phyloP scores from a whole-genome alignment of 1,140 invertebrate genomes.

The Galleria mellonella region DNA sequence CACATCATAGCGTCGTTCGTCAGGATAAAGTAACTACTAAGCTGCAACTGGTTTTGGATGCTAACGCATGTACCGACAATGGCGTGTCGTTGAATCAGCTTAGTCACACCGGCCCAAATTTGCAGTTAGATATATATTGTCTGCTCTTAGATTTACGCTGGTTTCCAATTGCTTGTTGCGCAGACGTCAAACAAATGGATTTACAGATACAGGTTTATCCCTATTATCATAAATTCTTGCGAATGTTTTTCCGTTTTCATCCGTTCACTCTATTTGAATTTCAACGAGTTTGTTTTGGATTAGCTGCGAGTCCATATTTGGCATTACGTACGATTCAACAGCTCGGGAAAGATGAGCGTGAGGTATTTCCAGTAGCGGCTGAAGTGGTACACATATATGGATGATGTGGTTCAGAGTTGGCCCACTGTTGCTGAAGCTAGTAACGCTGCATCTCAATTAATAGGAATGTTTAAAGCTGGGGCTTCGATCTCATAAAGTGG shows the following conservation, averaged over 20 bases:
- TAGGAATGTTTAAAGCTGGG: conserved; percentile 2
- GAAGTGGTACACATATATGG: conserved; percentile 2
- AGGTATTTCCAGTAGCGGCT: too few species aligned
- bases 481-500: conserved; percentile 11
- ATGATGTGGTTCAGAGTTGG: conserved; percentile 5
- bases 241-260: conserved; percentile 32
- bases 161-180: conserved; percentile 18
- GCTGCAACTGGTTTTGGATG: not conserved
- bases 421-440: not conserved
- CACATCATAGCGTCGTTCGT: too few species aligned
- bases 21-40: too few species aligned
- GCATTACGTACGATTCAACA: conserved; percentile 30
- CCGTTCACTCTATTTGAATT: conserved; percentile 20
- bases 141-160: conserved; percentile 21
- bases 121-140: conserved; percentile 5
- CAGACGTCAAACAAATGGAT: conserved; percentile 38
- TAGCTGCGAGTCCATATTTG: conserved; percentile 31
- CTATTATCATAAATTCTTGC: conserved; percentile 14
- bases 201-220: too few species aligned
- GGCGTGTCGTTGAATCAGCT: conserved; percentile 5
- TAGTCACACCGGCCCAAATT: conserved; percentile 4
- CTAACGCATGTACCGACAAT: too few species aligned
- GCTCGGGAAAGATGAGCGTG: conserved; percentile 24
- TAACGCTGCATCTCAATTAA: not conserved
- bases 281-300: conserved; percentile 44